Evolutionary conservation across 2,888 invertebrate species (phyloP).

Genomic region (Chouioia cunea): DNA sequence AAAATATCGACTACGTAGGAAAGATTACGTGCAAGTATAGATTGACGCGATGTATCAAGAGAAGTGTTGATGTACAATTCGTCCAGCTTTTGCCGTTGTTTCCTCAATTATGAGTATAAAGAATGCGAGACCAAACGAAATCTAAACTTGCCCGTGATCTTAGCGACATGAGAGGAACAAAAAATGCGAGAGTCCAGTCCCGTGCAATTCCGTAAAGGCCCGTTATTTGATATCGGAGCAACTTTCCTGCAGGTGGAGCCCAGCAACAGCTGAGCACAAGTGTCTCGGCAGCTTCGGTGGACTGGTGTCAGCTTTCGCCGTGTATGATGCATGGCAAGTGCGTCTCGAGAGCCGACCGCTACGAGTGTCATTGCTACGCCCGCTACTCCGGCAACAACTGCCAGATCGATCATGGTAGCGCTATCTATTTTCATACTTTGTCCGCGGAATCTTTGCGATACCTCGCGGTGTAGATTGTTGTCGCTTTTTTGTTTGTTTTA

Average conservation of each 20-base stretch:
- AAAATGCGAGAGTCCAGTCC: too few relatives aligned
- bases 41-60: background rate
- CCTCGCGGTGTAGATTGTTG: too few relatives aligned
- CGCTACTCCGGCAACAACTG: slow-evolving; percentile 91
- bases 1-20: too few relatives aligned
- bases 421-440: too few relatives aligned
- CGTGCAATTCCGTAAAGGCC: too few relatives aligned
- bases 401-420: slow-evolving; percentile 78
- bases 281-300: slow-evolving; percentile 66
- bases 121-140: background rate
- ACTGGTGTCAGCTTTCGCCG: slow-evolving; percentile 84
- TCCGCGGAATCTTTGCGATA: too few relatives aligned
- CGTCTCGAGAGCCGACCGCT: slow-evolving; percentile 81
- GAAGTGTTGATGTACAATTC: too few relatives aligned
- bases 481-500: background rate
- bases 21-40: background rate
- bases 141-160: background rate
- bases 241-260: slow-evolving; percentile 61
- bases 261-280: slow-evolving; percentile 48
- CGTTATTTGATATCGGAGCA: too few relatives aligned
- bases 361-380: slow-evolving; percentile 87
- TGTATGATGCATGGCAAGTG: slow-evolving; percentile 88
- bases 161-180: background rate
- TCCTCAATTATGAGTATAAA: too few relatives aligned
- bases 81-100: too few relatives aligned